A percentile compares a stretch with the other conserved stretches of the same genome.
Conservation (phyloP, 2,113 vertebrate genomes). For the Tringa solitaria region DNA sequence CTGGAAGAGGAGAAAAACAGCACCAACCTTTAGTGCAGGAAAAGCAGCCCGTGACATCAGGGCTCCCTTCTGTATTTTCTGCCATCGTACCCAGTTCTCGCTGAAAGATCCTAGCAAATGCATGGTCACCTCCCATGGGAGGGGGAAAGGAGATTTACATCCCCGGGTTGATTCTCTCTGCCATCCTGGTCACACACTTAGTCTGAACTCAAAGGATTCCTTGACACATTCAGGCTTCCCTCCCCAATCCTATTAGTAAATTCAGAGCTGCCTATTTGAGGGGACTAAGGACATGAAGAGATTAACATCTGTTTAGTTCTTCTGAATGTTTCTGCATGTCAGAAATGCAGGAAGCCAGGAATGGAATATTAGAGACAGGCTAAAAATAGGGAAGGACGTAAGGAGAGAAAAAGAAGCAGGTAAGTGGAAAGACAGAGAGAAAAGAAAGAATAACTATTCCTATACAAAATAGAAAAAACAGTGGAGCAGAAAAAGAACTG, state of each 20-base stretch:
- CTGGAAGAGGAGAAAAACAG: conserved; percentile 19
- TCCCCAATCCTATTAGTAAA: conserved; percentile 63
- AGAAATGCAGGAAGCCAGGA: not conserved
- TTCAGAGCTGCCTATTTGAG: not conserved
- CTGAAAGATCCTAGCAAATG: conserved; percentile 66
- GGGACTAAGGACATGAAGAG: conserved; percentile 18
- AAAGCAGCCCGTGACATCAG: conserved; percentile 45
- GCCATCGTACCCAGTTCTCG: conserved; percentile 64
- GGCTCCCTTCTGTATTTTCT: conserved; percentile 63
- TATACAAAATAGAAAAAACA: not conserved
- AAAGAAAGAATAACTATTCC: not conserved
- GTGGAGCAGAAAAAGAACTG: not conserved
- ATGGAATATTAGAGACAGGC: not conserved
- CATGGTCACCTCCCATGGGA: conserved; percentile 14
- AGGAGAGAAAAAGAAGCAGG: not conserved
- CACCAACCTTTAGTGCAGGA: conserved; percentile 39
- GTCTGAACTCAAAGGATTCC: not conserved
- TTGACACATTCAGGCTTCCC: conserved; percentile 26
- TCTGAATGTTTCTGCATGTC: not conserved
- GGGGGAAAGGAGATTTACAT: not conserved
- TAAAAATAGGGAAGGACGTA: not conserved
- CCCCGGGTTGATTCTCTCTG: not conserved
- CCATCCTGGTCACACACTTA: not conserved
- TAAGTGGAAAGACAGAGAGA: not conserved
- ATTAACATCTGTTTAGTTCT: conserved; percentile 16